Percentiles rank a stretch among this genome's conserved stretches.
Conservation (phyloP, 2,113 vertebrate genomes). For the Lutjanus erythropterus region DNA sequence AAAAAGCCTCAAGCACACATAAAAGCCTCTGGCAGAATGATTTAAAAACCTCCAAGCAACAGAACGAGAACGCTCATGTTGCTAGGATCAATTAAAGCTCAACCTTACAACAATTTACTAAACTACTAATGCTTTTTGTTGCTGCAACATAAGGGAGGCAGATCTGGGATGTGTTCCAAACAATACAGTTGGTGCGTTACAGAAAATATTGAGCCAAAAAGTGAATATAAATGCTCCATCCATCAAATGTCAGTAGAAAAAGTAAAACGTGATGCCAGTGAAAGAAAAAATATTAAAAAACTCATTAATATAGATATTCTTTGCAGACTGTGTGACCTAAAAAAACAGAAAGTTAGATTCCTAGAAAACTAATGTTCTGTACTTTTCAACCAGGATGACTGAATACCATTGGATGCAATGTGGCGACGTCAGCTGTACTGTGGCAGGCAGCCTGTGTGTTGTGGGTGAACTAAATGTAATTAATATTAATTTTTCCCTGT, state of each 20-base stretch:
- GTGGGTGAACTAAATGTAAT: conserved; percentile 56
- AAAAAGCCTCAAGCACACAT: conserved; percentile 67
- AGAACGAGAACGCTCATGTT: conserved; percentile 51
- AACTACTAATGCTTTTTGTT: conserved; percentile 47
- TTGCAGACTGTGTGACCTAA: conserved; percentile 17
- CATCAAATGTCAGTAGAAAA: not conserved
- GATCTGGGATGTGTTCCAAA: conserved; percentile 29
- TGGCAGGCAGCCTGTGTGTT: conserved; percentile 23
- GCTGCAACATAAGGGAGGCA: conserved; percentile 10
- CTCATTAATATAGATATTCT: conserved; percentile 1
- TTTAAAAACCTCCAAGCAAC: conserved; percentile 62
- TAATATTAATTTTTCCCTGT: conserved; percentile 60
- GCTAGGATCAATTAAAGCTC: conserved; percentile 58
- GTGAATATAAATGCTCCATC: not conserved
- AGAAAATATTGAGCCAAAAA: conserved; percentile 2
- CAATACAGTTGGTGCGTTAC: not conserved
- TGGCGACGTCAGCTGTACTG: conserved; percentile 9
- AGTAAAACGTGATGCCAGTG: not conserved
- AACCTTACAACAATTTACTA: conserved; percentile 45
- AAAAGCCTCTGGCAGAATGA: conserved; percentile 62
- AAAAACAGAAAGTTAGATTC: conserved; percentile 22
- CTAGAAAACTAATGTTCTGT: conserved; percentile 9
- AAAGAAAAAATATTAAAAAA: conserved; percentile 32
- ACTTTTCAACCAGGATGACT: not conserved
- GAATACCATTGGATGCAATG: not conserved